Evolutionary conservation across 2,797 vertebrate species (phyloP), one percentile per base, ranked within the genome.

Genomic region (Melanotaenia pygmaea): DNA sequence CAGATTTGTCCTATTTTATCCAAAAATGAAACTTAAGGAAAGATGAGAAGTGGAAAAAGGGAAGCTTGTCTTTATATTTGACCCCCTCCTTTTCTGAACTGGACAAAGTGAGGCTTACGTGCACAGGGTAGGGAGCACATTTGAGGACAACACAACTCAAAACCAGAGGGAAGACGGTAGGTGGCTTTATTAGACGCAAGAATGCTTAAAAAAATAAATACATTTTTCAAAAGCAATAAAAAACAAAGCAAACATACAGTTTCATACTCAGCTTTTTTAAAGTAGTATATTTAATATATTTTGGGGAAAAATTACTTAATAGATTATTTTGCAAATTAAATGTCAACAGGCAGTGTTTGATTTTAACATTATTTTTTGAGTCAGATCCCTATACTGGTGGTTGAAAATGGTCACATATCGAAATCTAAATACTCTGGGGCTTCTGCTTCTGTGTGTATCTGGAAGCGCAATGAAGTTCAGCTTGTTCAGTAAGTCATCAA

Each of bases 401-500:
- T 13, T 47, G 11, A 30, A 87, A 81, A 93, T 92, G 89, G 16
- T 56, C 3, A 28, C 3, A 0, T 59, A 20, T 18, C 66, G 5
- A 74, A 79, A 56, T 45, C 1, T 76, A 1, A 16, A 14, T 24
- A 1, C 53, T 53, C 43, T 89, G 64, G 87, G 83, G 85, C 54
- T 87, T 59, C 69, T 45, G 14, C 78, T 93, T 72, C 73, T 87
- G 40, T 20, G 35, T 12, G 58, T 64, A 5, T 73, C 76, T 50
- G 82, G 14, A 73, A 53, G 57, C 5, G 67, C 80, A 0, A 0
- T 6, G 0, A 59, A 1, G 8, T 60, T 83, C 0, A 32, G 54
- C 20, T 0, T 75, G 0, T 82, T 91, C 63, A 54, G 93, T 94
- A 13, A 92, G 92, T 93, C 35, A 37, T 6, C 14, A 0, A 10